phyloP scores from a whole-genome alignment of 2,113 vertebrate genomes.

The Tricholaema leucomelas region DNA sequence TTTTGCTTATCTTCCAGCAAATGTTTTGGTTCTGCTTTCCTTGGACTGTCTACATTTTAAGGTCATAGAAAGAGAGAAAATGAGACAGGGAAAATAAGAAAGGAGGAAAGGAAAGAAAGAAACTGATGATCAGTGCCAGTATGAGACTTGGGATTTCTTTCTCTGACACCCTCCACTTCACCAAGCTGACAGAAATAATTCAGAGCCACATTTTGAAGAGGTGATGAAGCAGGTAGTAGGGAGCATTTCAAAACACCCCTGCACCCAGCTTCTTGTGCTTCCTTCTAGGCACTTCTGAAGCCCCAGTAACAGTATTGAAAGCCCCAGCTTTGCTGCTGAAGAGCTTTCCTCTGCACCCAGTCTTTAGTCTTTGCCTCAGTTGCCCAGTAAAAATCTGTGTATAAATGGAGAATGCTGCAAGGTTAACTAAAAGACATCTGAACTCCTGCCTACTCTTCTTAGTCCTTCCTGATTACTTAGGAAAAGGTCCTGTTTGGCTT shows the following conservation, averaged over 20 bases:
- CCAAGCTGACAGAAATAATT: not conserved
- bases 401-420: not conserved
- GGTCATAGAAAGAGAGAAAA: not conserved
- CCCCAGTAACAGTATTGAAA: not conserved
- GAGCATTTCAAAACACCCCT: not conserved
- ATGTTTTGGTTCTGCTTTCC: slow-evolving; percentile 14
- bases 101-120: not conserved
- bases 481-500: slow-evolving; percentile 19
- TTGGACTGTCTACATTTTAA: not conserved
- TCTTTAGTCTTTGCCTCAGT: not conserved
- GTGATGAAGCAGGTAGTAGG: not conserved
- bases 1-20: slow-evolving; percentile 34
- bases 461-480: not conserved
- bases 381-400: not conserved
- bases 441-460: not conserved
- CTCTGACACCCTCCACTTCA: not conserved
- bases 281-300: not conserved
- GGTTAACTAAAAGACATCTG: not conserved
- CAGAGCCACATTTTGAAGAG: not conserved
- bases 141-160: not conserved
- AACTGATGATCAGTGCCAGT: not conserved
- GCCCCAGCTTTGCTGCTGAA: not conserved
- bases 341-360: rapidly evolving
- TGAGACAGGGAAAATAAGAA: not conserved
- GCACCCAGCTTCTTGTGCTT: not conserved